These are phyloP conservation scores for Neopipo cinnamomea DNA, from an alignment of 2,113 vertebrate genomes.

Conservation along the genomic window DNA sequence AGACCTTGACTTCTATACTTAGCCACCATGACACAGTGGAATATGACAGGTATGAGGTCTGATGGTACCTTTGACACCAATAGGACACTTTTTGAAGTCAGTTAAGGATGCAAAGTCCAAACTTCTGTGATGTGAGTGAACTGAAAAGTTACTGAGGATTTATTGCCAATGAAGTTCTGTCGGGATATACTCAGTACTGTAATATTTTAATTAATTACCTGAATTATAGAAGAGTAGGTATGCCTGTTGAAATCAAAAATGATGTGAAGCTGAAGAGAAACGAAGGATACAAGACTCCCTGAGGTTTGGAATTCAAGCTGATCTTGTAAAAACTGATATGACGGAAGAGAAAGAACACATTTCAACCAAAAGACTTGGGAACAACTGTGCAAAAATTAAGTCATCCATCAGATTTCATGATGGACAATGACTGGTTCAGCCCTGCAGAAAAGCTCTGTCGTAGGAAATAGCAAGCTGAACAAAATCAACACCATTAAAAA, in stretches of 20 bases:
- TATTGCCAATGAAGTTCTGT: background rate
- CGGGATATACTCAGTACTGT: background rate
- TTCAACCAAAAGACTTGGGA: background rate
- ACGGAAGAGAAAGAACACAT: background rate
- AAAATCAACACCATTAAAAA: background rate
- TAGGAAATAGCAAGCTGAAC: background rate
- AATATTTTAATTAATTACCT: background rate
- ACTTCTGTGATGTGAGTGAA: background rate
- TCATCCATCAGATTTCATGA: background rate
- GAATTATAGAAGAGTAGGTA: background rate
- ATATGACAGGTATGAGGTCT: background rate
- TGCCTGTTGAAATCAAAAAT: background rate
- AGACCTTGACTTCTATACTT: background rate
- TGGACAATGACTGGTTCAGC: background rate
- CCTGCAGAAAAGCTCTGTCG: background rate
- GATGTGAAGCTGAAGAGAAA: background rate
- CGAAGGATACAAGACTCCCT: background rate
- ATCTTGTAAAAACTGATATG: background rate
- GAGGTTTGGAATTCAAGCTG: background rate
- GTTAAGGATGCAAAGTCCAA: background rate
- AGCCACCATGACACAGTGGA: fast-evolving
- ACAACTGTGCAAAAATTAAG: background rate
- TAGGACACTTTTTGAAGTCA: background rate
- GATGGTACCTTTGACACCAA: background rate
- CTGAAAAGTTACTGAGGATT: background rate